These are phyloP conservation scores for Leptarthrus brevirostris DNA, from an alignment of 2,888 invertebrate species.

Conservation along the genomic window DNA sequence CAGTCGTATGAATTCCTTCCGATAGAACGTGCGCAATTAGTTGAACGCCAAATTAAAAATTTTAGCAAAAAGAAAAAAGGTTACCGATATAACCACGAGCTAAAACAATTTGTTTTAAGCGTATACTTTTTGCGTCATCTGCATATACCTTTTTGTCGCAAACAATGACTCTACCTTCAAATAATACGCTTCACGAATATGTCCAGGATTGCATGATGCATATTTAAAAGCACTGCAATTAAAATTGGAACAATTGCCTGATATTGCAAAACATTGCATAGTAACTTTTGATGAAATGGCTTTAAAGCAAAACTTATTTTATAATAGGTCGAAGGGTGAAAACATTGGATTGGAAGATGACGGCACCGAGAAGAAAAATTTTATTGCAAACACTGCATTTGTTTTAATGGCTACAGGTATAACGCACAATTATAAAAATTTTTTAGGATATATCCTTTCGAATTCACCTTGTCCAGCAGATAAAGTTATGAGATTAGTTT, in stretches of 20 bases:
- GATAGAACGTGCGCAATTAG: not conserved
- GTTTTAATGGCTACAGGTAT: not conserved
- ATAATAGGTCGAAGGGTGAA: not conserved
- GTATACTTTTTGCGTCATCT: too few species aligned
- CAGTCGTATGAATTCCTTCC: not conserved
- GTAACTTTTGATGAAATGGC: not conserved
- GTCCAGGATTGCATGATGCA: not conserved
- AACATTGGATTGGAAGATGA: not conserved
- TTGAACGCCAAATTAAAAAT: not conserved
- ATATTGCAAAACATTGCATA: not conserved
- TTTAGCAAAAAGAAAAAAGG: not conserved
- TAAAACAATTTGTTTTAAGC: too few species aligned
- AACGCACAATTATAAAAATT: not conserved
- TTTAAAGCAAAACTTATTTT: not conserved
- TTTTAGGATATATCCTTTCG: too few species aligned
- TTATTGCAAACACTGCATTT: not conserved
- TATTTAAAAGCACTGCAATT: not conserved
- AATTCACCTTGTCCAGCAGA: not conserved
- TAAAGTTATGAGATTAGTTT: not conserved
- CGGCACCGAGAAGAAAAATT: not conserved
- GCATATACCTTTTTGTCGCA: too few species aligned
- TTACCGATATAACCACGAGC: not conserved
- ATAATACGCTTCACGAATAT: not conserved
- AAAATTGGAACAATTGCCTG: not conserved
- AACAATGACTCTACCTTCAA: too few species aligned